Evolutionary conservation across 2,888 invertebrate species (phyloP).

Genomic region (Ophioninae sp.): DNA sequence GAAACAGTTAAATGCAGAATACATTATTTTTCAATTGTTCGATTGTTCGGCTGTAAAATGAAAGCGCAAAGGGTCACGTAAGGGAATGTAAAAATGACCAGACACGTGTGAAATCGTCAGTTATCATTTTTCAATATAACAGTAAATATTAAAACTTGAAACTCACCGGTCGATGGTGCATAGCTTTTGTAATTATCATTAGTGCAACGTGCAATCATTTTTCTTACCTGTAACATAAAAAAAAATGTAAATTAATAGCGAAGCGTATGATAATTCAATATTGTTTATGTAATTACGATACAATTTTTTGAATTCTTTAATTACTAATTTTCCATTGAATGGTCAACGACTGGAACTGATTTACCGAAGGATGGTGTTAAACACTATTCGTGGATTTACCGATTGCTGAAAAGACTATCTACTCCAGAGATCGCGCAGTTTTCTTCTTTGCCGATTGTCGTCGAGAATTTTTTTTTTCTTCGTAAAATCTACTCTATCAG

Average conservation of each 20-base stretch:
- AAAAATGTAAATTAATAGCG: background rate
- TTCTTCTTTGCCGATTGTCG: slow-evolving; percentile 24
- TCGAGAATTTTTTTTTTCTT: background rate
- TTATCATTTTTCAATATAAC: background rate
- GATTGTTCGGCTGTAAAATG: background rate
- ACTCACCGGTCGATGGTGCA: slow-evolving; percentile 40
- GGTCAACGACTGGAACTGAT: background rate
- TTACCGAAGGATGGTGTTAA: background rate
- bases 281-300: background rate
- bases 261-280: background rate
- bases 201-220: background rate
- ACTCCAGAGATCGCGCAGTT: background rate
- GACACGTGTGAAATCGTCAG: slow-evolving; percentile 28
- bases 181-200: background rate
- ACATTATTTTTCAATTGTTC: background rate
- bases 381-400: slow-evolving; percentile 17
- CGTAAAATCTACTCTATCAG: slow-evolving; percentile 35
- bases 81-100: slow-evolving; percentile 53
- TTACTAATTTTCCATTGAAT: slow-evolving; percentile 4
- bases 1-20: no score
- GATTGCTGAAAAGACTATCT: slow-evolving; percentile 13
- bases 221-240: slow-evolving; percentile 56
- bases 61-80: background rate
- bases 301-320: background rate
- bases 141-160: slow-evolving; percentile 1